Evolutionary conservation across 2,888 invertebrate genomes (phyloP).

Genomic region (Suillia variegata): DNA sequence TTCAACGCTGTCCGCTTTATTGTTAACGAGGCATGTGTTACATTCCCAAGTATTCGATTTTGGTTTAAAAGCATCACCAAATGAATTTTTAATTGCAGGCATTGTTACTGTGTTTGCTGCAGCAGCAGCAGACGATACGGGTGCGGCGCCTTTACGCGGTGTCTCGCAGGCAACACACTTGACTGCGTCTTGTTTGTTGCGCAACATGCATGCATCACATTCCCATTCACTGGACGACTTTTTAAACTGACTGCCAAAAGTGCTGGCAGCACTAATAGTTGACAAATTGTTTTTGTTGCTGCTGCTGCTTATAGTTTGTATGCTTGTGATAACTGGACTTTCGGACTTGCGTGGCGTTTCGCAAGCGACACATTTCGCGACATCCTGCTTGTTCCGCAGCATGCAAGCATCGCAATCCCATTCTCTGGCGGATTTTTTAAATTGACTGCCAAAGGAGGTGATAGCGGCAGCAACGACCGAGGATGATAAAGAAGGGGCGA

Average conservation of each 20-base stretch:
- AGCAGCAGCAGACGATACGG: slow-evolving; percentile 14
- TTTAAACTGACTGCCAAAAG: slow-evolving; percentile 62
- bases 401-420: slow-evolving; percentile 74
- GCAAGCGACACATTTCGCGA: slow-evolving; percentile 65
- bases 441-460: slow-evolving; percentile 55
- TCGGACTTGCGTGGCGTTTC: slow-evolving; percentile 54
- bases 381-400: slow-evolving; percentile 65
- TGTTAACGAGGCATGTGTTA: slow-evolving; percentile 65
- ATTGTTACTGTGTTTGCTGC: slow-evolving; percentile 10
- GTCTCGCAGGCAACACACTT: slow-evolving; percentile 66
- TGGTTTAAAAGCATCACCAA: slow-evolving; percentile 64
- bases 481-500: not conserved
- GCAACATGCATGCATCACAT: slow-evolving; percentile 68
- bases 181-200: slow-evolving; percentile 62
- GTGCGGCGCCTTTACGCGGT: slow-evolving; percentile 45
- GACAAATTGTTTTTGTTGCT: slow-evolving; percentile 11
- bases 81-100: slow-evolving; percentile 34
- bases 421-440: slow-evolving; percentile 64
- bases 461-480: not conserved
- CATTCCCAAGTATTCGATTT: slow-evolving; percentile 68
- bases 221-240: slow-evolving; percentile 68
- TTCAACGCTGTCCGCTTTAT: slow-evolving; percentile 59
- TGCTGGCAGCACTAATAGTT: slow-evolving; percentile 8
- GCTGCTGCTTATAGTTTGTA: slow-evolving; percentile 23
- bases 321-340: not conserved